A percentile compares a stretch with the other conserved stretches of the same genome.
These are phyloP conservation scores for Parasteatoda lunata DNA, from an alignment of 2,888 invertebrate species.

Conservation along the genomic window DNA sequence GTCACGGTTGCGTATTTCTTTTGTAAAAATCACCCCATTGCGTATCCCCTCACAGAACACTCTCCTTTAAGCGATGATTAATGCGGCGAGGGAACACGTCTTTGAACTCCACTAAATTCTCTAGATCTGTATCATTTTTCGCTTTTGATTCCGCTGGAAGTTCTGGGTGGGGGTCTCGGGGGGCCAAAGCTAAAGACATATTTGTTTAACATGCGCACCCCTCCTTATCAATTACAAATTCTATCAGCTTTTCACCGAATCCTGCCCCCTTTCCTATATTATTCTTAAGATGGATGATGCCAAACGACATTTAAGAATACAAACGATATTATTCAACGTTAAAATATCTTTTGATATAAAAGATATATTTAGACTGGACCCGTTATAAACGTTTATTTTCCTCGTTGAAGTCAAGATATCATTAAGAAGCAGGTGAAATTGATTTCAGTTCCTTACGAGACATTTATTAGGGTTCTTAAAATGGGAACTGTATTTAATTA, in stretches of 20 bases:
- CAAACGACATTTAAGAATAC: no score
- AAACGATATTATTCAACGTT: no score
- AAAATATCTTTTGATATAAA: no score
- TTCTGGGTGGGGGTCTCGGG: background rate
- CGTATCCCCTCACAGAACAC: background rate
- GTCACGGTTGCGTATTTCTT: background rate
- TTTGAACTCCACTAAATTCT: background rate
- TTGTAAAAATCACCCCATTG: background rate
- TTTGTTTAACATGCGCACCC: background rate
- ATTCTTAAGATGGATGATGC: background rate
- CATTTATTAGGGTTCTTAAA: no score
- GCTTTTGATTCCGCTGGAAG: background rate
- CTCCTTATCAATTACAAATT: constrained; percentile 3
- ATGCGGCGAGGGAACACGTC: background rate
- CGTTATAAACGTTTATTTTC: no score
- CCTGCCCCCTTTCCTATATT: background rate
- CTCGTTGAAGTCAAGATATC: no score
- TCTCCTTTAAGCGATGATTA: background rate
- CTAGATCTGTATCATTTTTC: background rate
- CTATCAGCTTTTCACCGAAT: background rate
- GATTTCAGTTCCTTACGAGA: no score
- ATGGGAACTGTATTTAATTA: no score
- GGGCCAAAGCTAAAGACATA: background rate
- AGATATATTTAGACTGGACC: no score
- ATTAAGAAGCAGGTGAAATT: no score